Conservation (phyloP, 2,797 vertebrate genomes). For the Mormyrus proboscirostris region DNA sequence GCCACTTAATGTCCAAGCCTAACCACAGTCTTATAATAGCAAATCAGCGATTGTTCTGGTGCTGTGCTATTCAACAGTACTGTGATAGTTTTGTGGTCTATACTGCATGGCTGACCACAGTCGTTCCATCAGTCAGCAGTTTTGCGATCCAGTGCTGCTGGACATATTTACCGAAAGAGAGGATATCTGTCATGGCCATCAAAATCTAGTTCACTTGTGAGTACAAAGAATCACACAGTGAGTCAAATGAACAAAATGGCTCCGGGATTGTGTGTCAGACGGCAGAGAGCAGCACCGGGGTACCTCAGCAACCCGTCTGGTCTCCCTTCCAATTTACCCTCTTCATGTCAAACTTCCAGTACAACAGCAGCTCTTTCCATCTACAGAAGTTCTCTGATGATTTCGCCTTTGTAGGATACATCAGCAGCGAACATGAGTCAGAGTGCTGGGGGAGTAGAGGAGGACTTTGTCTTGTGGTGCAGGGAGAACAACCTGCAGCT, state of each 20-base stretch:
- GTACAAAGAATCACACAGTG: neutral
- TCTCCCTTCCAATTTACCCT: neutral
- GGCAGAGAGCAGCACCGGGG: too few relatives aligned
- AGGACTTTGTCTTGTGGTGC: neutral
- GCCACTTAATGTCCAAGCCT: neutral
- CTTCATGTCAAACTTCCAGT: neutral
- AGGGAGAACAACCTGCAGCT: neutral
- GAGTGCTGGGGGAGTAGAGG: neutral
- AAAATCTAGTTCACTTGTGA: neutral
- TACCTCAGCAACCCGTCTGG: too few relatives aligned
- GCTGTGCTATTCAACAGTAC: neutral
- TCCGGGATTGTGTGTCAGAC: neutral
- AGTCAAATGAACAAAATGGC: neutral
- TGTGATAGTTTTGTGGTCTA: neutral
- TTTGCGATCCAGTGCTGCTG: neutral
- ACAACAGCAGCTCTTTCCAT: neutral
- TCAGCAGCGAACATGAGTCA: neutral
- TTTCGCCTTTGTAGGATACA: neutral
- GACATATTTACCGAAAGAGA: too few relatives aligned
- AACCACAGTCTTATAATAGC: neutral
- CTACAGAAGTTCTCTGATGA: neutral
- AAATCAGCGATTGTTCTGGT: neutral
- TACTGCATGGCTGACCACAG: neutral
- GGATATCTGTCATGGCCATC: neutral
- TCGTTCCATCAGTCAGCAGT: neutral